A percentile compares a stretch with the other conserved stretches of the same genome.
Evolutionary conservation across 2,113 vertebrate species (phyloP).

Genomic region (Anolis carolinensis): DNA sequence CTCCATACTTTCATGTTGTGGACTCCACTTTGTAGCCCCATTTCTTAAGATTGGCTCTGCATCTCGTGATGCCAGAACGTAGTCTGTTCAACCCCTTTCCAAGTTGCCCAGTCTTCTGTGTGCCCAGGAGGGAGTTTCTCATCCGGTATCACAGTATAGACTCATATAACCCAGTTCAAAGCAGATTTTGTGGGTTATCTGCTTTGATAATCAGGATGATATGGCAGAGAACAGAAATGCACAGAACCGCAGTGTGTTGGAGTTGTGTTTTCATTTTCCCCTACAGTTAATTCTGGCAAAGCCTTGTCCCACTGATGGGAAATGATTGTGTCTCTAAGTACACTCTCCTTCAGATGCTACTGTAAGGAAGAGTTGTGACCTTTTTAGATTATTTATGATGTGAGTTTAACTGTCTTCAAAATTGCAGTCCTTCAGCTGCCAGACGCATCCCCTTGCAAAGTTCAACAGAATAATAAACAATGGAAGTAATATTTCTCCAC

Average conservation of each 20-base stretch:
- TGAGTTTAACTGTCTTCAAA: conserved; percentile 74
- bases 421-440: conserved; percentile 69
- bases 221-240: background rate
- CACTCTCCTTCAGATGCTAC: conserved; percentile 56
- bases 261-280: conserved; percentile 36
- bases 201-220: too few species aligned
- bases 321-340: conserved; percentile 55
- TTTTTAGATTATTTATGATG: conserved; percentile 77
- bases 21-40: too few species aligned
- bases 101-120: too few species aligned
- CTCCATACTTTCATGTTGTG: too few species aligned
- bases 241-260: background rate
- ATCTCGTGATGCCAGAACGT: too few species aligned
- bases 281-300: conserved; percentile 29
- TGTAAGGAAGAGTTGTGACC: conserved; percentile 66
- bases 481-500: conserved; percentile 73
- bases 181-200: too few species aligned
- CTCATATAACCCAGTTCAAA: too few species aligned
- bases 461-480: conserved; percentile 81
- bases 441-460: conserved; percentile 75
- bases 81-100: too few species aligned
- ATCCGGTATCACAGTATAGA: too few species aligned
- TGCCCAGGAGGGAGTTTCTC: too few species aligned
- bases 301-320: conserved; percentile 44
- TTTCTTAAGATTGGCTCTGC: too few species aligned